Base-by-base conservation (phyloP, 2,888 invertebrate genomes). In the Dasypogon diadema region DNA sequence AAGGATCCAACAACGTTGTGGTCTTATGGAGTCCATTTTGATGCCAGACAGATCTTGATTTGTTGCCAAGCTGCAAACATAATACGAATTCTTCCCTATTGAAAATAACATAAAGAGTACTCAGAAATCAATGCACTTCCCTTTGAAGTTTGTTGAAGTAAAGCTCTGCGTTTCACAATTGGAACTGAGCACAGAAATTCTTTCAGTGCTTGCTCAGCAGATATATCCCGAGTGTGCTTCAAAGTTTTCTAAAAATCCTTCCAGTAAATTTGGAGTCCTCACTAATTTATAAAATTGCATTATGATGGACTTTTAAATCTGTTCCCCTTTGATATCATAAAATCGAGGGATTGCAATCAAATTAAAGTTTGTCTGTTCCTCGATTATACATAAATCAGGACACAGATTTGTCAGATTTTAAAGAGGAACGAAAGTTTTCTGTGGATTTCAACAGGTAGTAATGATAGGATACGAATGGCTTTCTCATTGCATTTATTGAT, bases 1-100 rank as follows among this genome's bases (percentile, higher is more conserved):
- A 37, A 12, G 14, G 22, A 46, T 24, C 24, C 46, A 42, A 3
- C 4, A 5, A 22, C 22, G 22, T 22, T 63, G 48, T 65, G 65
- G 65, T 65, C 65, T 24, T 37, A 46, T 42, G 46, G 46, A 65
- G 65, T 65, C 65, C 65, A 65, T 65, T 65, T 24, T 65, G 65
- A 65, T 48, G 42, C 48, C 22, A 24, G 51, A 51, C 51, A 51
- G 65, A 65, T 65, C 65, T 65, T 65, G 65, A 65, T 65, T 65
- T 65, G 65, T 65, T 65, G 65, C 65, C 65, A 65, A 65, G 48
- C 24, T 46, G 42, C 21, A 24, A 48, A 48, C 48, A 65, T 42
- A 65, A 24, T 14, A 46, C 26, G 22, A 22, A 65, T 48, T 26
- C 48, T 48, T 51, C 18, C 51, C 65, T 26, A 14, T 22, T 8